Evolutionary conservation across 2,888 invertebrate genomes (phyloP).

Genomic region (Opisthograptis luteolata): DNA sequence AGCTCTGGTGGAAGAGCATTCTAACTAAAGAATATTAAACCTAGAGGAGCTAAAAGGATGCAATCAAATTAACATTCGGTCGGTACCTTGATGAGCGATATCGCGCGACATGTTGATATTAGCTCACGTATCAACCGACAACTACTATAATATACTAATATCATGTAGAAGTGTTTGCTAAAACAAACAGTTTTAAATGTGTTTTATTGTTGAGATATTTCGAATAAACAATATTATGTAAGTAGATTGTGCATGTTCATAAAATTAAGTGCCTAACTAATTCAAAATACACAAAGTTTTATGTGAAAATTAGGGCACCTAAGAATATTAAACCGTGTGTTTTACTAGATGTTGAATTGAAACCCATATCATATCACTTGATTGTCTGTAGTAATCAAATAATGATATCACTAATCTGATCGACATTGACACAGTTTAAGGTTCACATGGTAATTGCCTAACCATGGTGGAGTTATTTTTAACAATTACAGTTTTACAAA

Average conservation of each 20-base stretch:
- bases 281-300: no score
- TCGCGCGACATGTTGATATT: no score
- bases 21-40: neutral
- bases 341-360: neutral
- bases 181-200: neutral
- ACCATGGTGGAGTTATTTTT: conserved; percentile 3
- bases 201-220: neutral
- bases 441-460: conserved; percentile 7
- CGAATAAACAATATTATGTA: no score
- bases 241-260: neutral
- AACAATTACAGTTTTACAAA: neutral
- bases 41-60: neutral
- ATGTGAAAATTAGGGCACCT: no score
- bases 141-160: no score
- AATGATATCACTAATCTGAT: conserved; percentile 6
- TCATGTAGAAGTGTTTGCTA: neutral
- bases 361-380: conserved; percentile 5
- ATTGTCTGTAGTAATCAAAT: conserved; percentile 1
- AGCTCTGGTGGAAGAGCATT: no score
- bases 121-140: no score
- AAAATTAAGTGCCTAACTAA: no score
- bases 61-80: neutral
- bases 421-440: conserved; percentile 19
- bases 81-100: no score
- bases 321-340: no score